Base-by-base conservation (phyloP, 2,888 invertebrate species). In the Drosophila falleni region DNA sequence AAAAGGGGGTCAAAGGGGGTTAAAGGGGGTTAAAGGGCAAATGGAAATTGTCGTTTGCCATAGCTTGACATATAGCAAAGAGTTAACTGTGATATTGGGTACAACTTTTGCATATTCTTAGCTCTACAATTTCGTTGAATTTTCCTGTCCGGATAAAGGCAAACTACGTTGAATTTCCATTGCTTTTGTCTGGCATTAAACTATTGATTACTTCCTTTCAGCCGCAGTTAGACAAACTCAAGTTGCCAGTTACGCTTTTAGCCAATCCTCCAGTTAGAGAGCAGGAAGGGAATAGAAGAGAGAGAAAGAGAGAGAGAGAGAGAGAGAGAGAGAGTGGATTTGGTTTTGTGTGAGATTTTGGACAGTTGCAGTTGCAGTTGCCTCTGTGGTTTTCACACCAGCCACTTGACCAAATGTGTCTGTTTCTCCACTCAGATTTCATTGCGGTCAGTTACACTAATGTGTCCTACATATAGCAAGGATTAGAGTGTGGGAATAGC, bases 131-230 rank as follows among this genome's bases (percentile, higher is more conserved):
- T 54, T 62, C 54, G 13, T 35, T 42, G 15, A 13, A 35, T 56
- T 56, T 58, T 29, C 23, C 23, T 13, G 10, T 19, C 54, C 44
- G 13, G 39, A 37, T 23, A 5, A 11, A 10, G 39, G 39, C 60
- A 60, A 60, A 41, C 60, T 55, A 35, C 47, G 41, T 29, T 44
- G 63, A 73, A 71, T n/a, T n/a, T n/a, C n/a, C n/a, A n/a, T n/a
- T 80, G 76, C 78, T 61, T 71, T 78, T 87, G 87, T 86, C 81
- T 74, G 79, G 71, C 73, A 71, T 82, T 76, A 78, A 74, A 78
- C 84, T 84, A 87, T 87, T 87, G 87, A 87, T 86, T 83, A 76
- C 81, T 81, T 81, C 81, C 83, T 77, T 82, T 74, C 81, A 76
- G 72, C 77, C 81, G 62, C 79, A 78, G 16, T 46, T 31, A 37